These are phyloP conservation scores for Bellardia bayeri DNA, from an alignment of 2,888 invertebrate genomes.

Conservation along the genomic window DNA sequence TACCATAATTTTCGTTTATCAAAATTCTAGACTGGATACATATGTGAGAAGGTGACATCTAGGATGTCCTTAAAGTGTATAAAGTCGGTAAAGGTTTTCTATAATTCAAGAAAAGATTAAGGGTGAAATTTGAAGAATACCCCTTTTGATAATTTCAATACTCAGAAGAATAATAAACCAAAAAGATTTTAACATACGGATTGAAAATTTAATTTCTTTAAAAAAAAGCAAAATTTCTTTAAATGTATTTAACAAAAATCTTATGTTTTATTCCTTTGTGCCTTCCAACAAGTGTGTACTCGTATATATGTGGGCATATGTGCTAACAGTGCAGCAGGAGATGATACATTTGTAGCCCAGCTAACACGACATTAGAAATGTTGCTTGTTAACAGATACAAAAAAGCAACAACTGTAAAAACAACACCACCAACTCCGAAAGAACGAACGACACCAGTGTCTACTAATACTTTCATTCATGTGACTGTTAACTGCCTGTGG, in stretches of 20 bases:
- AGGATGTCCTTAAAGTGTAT: too few relatives aligned
- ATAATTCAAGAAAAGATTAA: too few relatives aligned
- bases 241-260: slow-evolving; percentile 7
- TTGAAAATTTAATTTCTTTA: too few relatives aligned
- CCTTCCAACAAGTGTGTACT: slow-evolving; percentile 1
- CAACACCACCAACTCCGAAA: neutral
- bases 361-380: slow-evolving; percentile 60
- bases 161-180: too few relatives aligned
- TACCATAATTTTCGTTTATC: too few relatives aligned
- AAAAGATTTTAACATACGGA: too few relatives aligned
- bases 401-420: slow-evolving; percentile 20
- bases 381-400: slow-evolving; percentile 50
- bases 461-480: slow-evolving; percentile 52
- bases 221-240: neutral
- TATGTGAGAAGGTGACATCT: too few relatives aligned
- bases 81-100: too few relatives aligned
- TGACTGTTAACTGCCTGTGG: slow-evolving; percentile 70
- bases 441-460: slow-evolving; percentile 21
- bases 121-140: too few relatives aligned
- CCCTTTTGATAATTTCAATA: too few relatives aligned
- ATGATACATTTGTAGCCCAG: slow-evolving; percentile 65
- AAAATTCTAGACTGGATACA: too few relatives aligned
- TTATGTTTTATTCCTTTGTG: neutral
- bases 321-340: slow-evolving; percentile 63
- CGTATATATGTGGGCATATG: slow-evolving; percentile 67